A percentile compares a stretch with the other conserved stretches of the same genome.
Evolutionary conservation across 2,888 invertebrate species (phyloP).

Genomic region (Zygaena filipendulae): DNA sequence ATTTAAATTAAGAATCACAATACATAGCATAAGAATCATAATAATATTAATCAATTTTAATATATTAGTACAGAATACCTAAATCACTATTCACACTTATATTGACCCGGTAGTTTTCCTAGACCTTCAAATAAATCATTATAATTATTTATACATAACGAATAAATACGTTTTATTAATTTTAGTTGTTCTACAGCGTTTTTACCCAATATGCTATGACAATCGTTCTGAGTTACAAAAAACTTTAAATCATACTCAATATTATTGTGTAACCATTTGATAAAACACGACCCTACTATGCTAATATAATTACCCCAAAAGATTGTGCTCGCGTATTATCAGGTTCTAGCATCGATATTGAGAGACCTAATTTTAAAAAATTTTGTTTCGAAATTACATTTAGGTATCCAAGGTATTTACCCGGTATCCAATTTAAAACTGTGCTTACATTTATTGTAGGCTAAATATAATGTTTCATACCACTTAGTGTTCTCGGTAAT

Average conservation of each 20-base stretch:
- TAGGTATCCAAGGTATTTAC: too few species aligned
- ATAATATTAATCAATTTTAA: too few species aligned
- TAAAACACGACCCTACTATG: slow-evolving; percentile 3
- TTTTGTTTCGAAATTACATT: slow-evolving; percentile 2
- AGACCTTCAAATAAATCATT: slow-evolving; percentile 12
- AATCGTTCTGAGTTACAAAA: slow-evolving; percentile 2
- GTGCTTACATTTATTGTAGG: not conserved
- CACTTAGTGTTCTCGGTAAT: not conserved
- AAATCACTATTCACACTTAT: too few species aligned
- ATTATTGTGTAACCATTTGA: slow-evolving; percentile 7
- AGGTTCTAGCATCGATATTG: slow-evolving; percentile 1
- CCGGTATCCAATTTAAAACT: slow-evolving; percentile 5
- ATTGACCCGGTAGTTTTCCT: too few species aligned
- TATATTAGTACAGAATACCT: too few species aligned
- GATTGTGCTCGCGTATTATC: slow-evolving; percentile 1
- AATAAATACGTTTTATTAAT: slow-evolving; percentile 5
- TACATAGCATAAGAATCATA: too few species aligned
- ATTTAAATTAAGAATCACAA: too few species aligned
- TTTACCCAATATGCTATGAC: slow-evolving; percentile 11
- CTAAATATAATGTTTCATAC: slow-evolving; percentile 2
- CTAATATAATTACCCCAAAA: slow-evolving; percentile 8
- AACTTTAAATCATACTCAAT: slow-evolving; percentile 6
- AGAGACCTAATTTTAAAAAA: slow-evolving; percentile 1
- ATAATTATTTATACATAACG: slow-evolving; percentile 3
- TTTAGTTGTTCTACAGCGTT: slow-evolving; percentile 4